These are phyloP conservation scores for Coilia nasus DNA, from an alignment of 2,797 vertebrate species.

Conservation along the genomic window DNA sequence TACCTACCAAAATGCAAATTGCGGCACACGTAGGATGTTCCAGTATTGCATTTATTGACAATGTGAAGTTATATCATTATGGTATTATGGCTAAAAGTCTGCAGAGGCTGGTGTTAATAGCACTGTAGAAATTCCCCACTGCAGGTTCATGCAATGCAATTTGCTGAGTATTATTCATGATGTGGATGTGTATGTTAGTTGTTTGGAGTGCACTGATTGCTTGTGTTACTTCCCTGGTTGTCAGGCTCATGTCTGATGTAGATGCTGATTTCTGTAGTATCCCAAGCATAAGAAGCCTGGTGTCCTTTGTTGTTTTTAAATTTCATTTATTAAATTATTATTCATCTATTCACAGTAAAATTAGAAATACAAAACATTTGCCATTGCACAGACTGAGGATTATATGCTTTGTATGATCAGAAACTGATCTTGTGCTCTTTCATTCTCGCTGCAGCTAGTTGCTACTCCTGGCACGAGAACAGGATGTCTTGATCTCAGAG, in stretches of 20 bases:
- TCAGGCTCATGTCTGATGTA: not conserved
- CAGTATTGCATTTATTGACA: not conserved
- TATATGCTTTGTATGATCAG: conserved; percentile 8
- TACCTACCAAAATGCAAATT: not conserved
- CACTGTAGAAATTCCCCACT: not conserved
- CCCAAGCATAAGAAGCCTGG: conserved; percentile 51
- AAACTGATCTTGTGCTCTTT: conserved; percentile 13
- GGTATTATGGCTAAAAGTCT: not conserved
- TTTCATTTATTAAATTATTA: conserved; percentile 18
- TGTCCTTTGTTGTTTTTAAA: conserved; percentile 77
- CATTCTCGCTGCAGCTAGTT: conserved; percentile 64
- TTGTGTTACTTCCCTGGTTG: conserved; percentile 27
- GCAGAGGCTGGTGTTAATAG: not conserved
- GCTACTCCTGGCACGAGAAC: conserved; percentile 68
- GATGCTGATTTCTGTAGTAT: not conserved
- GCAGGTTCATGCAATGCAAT: not conserved
- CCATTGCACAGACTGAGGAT: not conserved
- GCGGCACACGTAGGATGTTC: not conserved
- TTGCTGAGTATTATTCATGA: not conserved
- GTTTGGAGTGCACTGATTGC: not conserved
- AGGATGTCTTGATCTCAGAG: conserved; percentile 77
- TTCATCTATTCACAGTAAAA: conserved; percentile 60
- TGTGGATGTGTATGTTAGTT: not conserved
- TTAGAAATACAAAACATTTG: conserved; percentile 32
- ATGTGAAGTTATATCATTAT: not conserved